Conservation (phyloP, 2,888 invertebrate species). For the Metopia argyrocephala region DNA sequence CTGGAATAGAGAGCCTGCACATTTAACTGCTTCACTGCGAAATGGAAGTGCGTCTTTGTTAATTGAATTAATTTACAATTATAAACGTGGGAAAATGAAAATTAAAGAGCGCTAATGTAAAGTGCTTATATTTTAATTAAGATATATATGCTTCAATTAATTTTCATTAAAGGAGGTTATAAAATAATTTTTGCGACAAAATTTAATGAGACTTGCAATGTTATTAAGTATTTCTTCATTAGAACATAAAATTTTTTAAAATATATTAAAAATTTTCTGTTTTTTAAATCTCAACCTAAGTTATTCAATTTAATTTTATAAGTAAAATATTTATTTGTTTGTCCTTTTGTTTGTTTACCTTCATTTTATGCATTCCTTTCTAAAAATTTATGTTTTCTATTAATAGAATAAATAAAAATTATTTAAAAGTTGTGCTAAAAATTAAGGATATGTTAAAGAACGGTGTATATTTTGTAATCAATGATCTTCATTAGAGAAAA, state of each 20-base stretch:
- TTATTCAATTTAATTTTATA: no score
- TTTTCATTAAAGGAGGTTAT: conserved; percentile 40
- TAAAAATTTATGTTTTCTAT: no score
- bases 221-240: background rate
- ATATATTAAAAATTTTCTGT: no score
- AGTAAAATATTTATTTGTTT: no score
- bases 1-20: background rate
- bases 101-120: conserved; percentile 60
- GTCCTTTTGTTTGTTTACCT: no score
- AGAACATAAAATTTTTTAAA: background rate
- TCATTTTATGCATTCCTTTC: no score
- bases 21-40: conserved; percentile 29
- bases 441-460: no score
- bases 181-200: conserved; percentile 42
- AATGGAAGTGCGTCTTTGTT: conserved; percentile 31
- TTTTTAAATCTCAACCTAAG: no score
- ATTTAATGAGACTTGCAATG: conserved; percentile 38
- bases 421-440: no score
- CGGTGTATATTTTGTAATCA: no score
- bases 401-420: no score
- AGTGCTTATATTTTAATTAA: conserved; percentile 58
- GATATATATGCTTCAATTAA: conserved; percentile 48
- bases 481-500: no score
- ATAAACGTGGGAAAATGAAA: conserved; percentile 56
- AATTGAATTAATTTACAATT: conserved; percentile 61